Evolutionary conservation across 2,113 vertebrate genomes (phyloP).

Genomic region (Chaetodon auriga): DNA sequence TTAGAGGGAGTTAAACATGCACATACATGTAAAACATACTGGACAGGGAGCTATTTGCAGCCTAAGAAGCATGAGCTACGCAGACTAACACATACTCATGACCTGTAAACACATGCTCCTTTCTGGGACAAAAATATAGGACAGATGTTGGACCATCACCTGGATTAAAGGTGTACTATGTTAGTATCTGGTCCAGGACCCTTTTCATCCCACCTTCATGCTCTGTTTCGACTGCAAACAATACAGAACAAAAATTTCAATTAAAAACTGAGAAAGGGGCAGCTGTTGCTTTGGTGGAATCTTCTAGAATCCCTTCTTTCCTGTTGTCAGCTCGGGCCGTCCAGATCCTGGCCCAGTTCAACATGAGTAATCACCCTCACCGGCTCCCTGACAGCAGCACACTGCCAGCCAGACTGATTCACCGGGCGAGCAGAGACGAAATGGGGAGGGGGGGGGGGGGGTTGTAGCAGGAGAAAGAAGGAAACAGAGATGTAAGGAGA

Average conservation of each 20-base stretch:
- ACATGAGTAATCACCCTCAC: conserved; percentile 65
- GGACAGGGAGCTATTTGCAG: neutral
- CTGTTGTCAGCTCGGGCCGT: conserved; percentile 25
- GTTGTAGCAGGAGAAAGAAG: neutral
- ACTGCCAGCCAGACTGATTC: conserved; percentile 65
- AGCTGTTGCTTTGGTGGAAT: conserved; percentile 50
- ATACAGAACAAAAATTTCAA: neutral
- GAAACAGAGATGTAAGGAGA: conserved; percentile 17
- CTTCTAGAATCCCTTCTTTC: conserved; percentile 53
- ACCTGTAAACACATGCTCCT: conserved; percentile 1
- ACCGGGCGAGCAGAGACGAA: conserved; percentile 24
- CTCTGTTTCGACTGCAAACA: neutral
- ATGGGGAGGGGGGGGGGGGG: neutral
- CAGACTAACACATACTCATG: neutral
- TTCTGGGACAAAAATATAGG: neutral
- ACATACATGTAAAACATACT: neutral
- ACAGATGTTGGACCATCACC: conserved; percentile 29
- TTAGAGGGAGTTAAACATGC: neutral
- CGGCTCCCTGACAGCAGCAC: conserved; percentile 52
- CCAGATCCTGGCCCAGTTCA: conserved; percentile 61
- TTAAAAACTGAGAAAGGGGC: neutral
- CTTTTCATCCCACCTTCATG: neutral
- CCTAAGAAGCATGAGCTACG: neutral
- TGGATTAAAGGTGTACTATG: conserved; percentile 6
- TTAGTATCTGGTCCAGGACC: neutral